phyloP scores from a whole-genome alignment of 1,140 invertebrate species.

The Dysdera silvatica region DNA sequence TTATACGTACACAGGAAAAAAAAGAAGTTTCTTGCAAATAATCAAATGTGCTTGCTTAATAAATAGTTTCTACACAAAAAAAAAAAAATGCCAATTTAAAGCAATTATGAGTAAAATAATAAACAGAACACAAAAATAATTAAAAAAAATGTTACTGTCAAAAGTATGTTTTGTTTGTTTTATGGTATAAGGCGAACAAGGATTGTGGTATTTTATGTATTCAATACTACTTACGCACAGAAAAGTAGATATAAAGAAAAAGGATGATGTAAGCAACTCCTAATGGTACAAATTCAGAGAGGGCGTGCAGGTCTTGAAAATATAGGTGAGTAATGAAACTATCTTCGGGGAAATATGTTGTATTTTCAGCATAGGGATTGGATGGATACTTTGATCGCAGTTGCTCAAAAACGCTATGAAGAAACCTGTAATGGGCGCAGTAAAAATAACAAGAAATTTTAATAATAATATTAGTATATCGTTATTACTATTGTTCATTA shows the following conservation, averaged over 20 bases:
- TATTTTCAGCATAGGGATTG: conserved; percentile 51
- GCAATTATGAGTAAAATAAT: conserved; percentile 42
- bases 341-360: conserved; percentile 33
- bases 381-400: conserved; percentile 60
- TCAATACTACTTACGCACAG: conserved; percentile 62
- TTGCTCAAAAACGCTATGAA: conserved; percentile 62
- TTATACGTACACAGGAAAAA: no score
- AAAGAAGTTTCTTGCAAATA: no score
- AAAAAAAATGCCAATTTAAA: no score
- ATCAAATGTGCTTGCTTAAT: no score
- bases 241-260: conserved; percentile 90
- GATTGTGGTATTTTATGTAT: background rate
- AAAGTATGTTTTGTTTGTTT: background rate
- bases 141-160: background rate
- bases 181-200: background rate
- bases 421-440: conserved; percentile 56
- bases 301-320: conserved; percentile 78
- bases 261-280: conserved; percentile 72
- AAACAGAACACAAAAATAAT: conserved; percentile 21
- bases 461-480: background rate
- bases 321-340: conserved; percentile 57
- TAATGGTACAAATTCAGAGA: conserved; percentile 75
- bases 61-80: no score
- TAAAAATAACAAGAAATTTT: conserved; percentile 21
- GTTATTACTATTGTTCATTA: no score